Conservation (phyloP, 1,140 invertebrate genomes). For the Drosophila repletoides region DNA sequence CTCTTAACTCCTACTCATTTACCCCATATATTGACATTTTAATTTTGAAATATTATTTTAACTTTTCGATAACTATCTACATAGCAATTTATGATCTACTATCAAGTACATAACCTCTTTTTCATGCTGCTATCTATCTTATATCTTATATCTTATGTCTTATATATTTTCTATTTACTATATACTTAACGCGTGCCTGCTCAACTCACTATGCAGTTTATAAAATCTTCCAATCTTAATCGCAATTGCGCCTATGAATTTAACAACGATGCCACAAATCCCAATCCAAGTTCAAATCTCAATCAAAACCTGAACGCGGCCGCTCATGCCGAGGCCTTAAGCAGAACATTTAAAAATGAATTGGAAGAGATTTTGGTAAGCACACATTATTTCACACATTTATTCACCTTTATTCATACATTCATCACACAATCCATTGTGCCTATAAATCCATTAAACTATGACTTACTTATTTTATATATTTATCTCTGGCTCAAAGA, state of each 20-base stretch:
- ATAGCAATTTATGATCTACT: background rate
- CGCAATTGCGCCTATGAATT: conserved; percentile 77
- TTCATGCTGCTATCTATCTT: conserved; percentile 34
- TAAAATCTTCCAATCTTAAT: conserved; percentile 76
- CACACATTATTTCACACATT: conserved; percentile 25
- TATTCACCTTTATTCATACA: conserved; percentile 2
- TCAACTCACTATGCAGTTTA: conserved; percentile 61
- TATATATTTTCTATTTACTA: conserved; percentile 44
- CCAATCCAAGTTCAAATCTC: conserved; percentile 65
- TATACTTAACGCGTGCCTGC: conserved; percentile 15
- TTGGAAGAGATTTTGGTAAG: conserved; percentile 79
- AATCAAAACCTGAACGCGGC: conserved; percentile 68
- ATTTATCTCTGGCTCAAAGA: too few species aligned
- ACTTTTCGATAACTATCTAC: too few species aligned
- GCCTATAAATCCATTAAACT: too few species aligned
- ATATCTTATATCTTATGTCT: conserved; percentile 42
- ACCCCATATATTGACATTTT: too few species aligned
- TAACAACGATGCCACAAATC: conserved; percentile 72
- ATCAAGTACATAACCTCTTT: too few species aligned
- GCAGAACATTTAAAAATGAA: conserved; percentile 78
- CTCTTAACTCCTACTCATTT: too few species aligned
- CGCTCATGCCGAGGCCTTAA: conserved; percentile 69
- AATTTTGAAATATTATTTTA: too few species aligned
- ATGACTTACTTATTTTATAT: too few species aligned
- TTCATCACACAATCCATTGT: background rate